Percentiles rank a stretch among this genome's conserved stretches.
phyloP scores from a whole-genome alignment of 2,888 invertebrate genomes.

The Crepidodera aurea region DNA sequence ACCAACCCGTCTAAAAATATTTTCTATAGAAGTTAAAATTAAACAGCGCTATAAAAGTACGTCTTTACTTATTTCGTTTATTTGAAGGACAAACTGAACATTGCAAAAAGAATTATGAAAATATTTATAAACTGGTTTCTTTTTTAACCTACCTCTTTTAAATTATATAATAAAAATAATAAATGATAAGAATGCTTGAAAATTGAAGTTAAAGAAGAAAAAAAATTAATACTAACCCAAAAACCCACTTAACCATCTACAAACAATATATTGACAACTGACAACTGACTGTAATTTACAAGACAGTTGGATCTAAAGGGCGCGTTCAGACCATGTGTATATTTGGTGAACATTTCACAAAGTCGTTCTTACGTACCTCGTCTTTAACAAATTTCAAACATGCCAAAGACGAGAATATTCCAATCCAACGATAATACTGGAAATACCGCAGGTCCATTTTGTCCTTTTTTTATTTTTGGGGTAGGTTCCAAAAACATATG shows the following conservation, averaged over 20 bases:
- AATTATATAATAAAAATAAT: conserved; percentile 4
- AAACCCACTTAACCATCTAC: conserved; percentile 3
- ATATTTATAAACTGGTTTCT: conserved; percentile 1
- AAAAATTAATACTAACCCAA: conserved; percentile 23
- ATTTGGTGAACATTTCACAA: too few species aligned
- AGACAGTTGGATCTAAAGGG: too few species aligned
- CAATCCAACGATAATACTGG: too few species aligned
- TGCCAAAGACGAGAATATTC: too few species aligned
- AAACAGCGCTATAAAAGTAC: conserved; percentile 20
- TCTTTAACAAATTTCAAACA: too few species aligned
- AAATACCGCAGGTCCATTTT: too few species aligned
- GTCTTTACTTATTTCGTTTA: conserved; percentile 19
- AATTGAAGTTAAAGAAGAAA: conserved; percentile 6
- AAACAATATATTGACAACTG: conserved; percentile 7
- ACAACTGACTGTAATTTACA: too few species aligned
- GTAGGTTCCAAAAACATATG: too few species aligned
- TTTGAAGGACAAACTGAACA: conserved; percentile 19
- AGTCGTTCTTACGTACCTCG: too few species aligned
- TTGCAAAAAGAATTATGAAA: conserved; percentile 7
- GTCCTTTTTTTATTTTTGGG: too few species aligned
- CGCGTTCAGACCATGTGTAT: too few species aligned
- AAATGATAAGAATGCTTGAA: not conserved
- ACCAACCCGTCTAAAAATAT: conserved; percentile 25
- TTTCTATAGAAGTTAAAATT: conserved; percentile 26
- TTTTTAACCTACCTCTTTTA: not conserved